Percentiles rank a stretch among this genome's conserved stretches.
Conservation (phyloP, 2,888 invertebrate species). For the Epistrophe grossulariae region DNA sequence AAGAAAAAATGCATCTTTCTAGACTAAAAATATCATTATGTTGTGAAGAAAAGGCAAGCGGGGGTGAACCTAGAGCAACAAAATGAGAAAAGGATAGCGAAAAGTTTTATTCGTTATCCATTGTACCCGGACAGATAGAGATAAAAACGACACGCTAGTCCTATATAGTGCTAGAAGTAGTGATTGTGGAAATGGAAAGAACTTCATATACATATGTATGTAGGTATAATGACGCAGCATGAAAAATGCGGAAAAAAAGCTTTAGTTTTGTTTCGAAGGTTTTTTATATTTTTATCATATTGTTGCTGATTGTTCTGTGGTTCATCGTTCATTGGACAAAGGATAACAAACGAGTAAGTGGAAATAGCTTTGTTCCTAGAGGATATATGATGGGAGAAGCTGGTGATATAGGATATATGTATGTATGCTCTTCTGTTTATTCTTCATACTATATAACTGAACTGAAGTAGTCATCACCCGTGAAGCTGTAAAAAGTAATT, state of each 20-base stretch:
- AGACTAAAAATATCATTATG: constrained; percentile 34
- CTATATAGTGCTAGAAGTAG: background rate
- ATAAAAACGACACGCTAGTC: background rate
- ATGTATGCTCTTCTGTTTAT: background rate
- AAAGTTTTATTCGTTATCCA: constrained; percentile 50
- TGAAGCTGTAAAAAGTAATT: constrained; percentile 59
- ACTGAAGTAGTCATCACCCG: constrained; percentile 30
- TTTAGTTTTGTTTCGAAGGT: constrained; percentile 29
- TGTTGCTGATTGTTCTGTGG: constrained; percentile 46
- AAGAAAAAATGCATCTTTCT: constrained; percentile 52
- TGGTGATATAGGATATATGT: background rate
- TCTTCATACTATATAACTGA: background rate
- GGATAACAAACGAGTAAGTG: constrained; percentile 48
- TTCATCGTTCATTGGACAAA: constrained; percentile 54
- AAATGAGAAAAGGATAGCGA: constrained; percentile 8
- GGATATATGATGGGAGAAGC: background rate
- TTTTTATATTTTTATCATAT: constrained; percentile 31
- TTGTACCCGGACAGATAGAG: constrained; percentile 2
- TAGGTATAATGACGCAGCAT: constrained; percentile 37
- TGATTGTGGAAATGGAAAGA: background rate
- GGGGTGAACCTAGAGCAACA: background rate
- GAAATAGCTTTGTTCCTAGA: constrained; percentile 21
- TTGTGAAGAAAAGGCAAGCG: background rate
- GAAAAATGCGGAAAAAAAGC: constrained; percentile 31
- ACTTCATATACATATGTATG: background rate